A percentile compares a stretch with the other conserved stretches of the same genome.
Evolutionary conservation across 2,113 vertebrate species (phyloP).

Genomic region (Cinclus mexicanus): DNA sequence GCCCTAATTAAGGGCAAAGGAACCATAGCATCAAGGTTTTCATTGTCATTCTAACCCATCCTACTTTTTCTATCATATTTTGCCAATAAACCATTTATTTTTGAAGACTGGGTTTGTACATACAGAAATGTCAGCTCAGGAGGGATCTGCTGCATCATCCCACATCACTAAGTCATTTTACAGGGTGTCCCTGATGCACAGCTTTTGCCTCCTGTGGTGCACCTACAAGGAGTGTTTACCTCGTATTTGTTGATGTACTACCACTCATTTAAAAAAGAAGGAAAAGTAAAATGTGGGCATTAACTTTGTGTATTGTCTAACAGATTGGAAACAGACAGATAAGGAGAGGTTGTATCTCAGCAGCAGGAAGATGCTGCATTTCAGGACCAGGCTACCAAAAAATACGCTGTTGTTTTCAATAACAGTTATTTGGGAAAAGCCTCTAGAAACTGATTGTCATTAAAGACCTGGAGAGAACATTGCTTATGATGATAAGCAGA

Average conservation of each 20-base stretch:
- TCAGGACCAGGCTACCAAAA: background rate
- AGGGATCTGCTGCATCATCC: constrained; percentile 37
- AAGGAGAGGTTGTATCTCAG: background rate
- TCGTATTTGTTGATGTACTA: background rate
- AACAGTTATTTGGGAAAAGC: constrained; percentile 31
- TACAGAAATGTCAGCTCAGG: background rate
- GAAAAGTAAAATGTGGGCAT: background rate
- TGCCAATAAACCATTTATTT: background rate
- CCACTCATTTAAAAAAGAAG: background rate
- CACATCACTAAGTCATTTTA: background rate
- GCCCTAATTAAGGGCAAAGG: background rate
- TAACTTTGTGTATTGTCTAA: background rate
- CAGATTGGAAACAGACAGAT: background rate
- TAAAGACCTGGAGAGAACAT: constrained; percentile 29
- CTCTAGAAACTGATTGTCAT: constrained; percentile 16
- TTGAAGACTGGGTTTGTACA: background rate
- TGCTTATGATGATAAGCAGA: constrained; percentile 25
- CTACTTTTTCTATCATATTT: background rate
- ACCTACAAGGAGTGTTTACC: background rate
- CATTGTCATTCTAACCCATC: background rate
- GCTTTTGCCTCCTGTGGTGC: background rate
- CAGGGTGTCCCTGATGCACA: background rate
- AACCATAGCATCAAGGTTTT: background rate
- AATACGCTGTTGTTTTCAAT: background rate
- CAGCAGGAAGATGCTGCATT: background rate